A percentile compares a stretch with the other conserved stretches of the same genome.
Conservation (phyloP, 1,140 invertebrate genomes). For the Monochamus saltuarius region DNA sequence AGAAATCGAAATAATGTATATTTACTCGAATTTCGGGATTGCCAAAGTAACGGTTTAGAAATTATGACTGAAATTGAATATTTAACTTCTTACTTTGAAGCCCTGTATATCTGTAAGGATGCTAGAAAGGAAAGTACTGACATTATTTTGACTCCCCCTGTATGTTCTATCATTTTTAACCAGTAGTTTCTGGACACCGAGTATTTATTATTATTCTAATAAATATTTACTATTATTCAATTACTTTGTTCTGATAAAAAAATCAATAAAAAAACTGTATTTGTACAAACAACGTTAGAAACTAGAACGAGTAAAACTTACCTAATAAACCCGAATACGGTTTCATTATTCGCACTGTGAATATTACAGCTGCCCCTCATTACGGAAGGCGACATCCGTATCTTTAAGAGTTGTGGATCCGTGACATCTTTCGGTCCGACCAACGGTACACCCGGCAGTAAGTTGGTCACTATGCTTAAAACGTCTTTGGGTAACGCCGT, state of each 20-base stretch:
- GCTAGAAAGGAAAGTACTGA: too few relatives aligned
- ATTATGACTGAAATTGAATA: too few relatives aligned
- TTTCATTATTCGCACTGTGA: constrained; percentile 53
- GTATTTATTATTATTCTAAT: too few relatives aligned
- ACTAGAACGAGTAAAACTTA: constrained; percentile 43
- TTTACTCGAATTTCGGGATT: too few relatives aligned
- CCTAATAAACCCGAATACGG: constrained; percentile 65
- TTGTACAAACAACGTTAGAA: constrained; percentile 15
- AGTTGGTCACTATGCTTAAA: constrained; percentile 65
- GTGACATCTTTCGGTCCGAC: constrained; percentile 59
- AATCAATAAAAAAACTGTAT: constrained; percentile 20
- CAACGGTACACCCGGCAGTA: constrained; percentile 74
- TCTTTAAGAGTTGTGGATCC: constrained; percentile 50
- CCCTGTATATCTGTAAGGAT: too few relatives aligned
- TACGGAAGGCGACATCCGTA: constrained; percentile 55
- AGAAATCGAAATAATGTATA: constrained; percentile 13
- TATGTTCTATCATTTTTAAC: too few relatives aligned
- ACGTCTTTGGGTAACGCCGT: constrained; percentile 48
- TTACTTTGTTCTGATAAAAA: constrained; percentile 2
- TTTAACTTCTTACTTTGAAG: too few relatives aligned
- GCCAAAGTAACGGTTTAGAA: too few relatives aligned
- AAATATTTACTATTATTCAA: too few relatives aligned
- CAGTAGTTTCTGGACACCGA: too few relatives aligned
- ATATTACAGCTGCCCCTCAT: constrained; percentile 58
- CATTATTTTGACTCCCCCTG: too few relatives aligned